Evolutionary conservation across 2,888 invertebrate species (phyloP).

Genomic region (Trypoxylon attenuatum): DNA sequence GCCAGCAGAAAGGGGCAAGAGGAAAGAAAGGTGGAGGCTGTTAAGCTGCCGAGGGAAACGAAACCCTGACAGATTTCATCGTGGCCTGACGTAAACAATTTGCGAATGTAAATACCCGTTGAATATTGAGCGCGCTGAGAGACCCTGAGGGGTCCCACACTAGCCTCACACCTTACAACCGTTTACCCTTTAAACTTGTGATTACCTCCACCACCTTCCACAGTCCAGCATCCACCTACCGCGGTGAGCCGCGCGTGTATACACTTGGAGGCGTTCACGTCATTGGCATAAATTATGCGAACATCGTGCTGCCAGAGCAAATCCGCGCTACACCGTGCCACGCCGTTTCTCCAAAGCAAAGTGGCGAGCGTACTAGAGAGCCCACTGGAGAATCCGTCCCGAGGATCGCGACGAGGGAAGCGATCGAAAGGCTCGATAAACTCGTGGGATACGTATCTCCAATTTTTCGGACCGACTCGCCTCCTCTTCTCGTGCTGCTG

Average conservation of each 20-base stretch:
- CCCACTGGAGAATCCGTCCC: too few relatives aligned
- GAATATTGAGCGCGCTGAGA: constrained; percentile 65
- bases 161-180: constrained; percentile 60
- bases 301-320: constrained; percentile 43
- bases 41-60: constrained; percentile 58
- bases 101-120: constrained; percentile 73
- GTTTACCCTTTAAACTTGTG: constrained; percentile 67
- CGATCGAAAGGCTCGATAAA: constrained; percentile 33
- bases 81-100: constrained; percentile 72
- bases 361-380: too few relatives aligned
- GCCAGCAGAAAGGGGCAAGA: not conserved
- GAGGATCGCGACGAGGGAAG: constrained; percentile 20
- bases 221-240: constrained; percentile 53
- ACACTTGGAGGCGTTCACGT: constrained; percentile 45
- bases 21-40: constrained; percentile 31
- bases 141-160: constrained; percentile 54
- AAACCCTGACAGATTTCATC: constrained; percentile 72
- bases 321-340: constrained; percentile 21
- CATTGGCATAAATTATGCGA: constrained; percentile 63
- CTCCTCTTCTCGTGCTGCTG: not conserved
- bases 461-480: not conserved
- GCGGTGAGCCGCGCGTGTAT: constrained; percentile 30
- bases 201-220: constrained; percentile 58
- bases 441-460: constrained; percentile 10
- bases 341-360: too few relatives aligned